Percentiles rank a stretch among this genome's conserved stretches.
These are phyloP conservation scores for Cerastoderma edule DNA, from an alignment of 2,888 invertebrate genomes.

Conservation along the genomic window DNA sequence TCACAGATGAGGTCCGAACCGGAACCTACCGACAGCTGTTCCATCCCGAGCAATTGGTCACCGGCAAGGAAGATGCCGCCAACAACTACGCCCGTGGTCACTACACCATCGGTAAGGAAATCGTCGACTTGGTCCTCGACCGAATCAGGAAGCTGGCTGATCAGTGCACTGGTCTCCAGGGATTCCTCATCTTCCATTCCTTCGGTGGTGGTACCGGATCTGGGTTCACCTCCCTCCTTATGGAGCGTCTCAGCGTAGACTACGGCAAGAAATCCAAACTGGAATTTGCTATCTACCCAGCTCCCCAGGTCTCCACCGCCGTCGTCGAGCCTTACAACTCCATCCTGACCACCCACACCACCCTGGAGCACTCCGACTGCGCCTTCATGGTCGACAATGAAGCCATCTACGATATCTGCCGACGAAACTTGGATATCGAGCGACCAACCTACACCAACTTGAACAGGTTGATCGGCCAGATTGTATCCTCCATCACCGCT, in stretches of 20 bases:
- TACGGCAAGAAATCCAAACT: conserved; percentile 82
- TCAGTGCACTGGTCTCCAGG: conserved; percentile 81
- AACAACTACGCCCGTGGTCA: conserved; percentile 99
- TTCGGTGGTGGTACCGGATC: conserved; percentile 82
- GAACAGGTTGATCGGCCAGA: conserved; percentile 96
- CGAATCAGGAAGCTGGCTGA: conserved; percentile 84
- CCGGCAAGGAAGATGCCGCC: conserved; percentile 98
- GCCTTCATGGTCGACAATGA: conserved; percentile 96
- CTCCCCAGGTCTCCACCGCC: conserved; percentile 87
- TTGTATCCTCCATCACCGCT: conserved; percentile 85
- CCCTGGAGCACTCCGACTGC: conserved; percentile 80
- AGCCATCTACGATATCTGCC: conserved; percentile 89
- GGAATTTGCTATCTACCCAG: conserved; percentile 89
- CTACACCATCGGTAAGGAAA: conserved; percentile 95
- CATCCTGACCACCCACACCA: conserved; percentile 85
- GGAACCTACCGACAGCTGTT: conserved; percentile 86
- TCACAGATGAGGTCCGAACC: conserved; percentile 24
- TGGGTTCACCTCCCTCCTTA: conserved; percentile 82
- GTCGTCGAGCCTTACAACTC: conserved; percentile 98
- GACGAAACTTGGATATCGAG: conserved; percentile 92
- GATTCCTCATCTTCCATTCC: conserved; percentile 81
- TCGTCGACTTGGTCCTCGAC: conserved; percentile 87
- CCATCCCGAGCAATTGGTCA: conserved; percentile 98
- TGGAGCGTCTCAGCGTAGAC: conserved; percentile 80
- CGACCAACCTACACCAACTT: conserved; percentile 94